Conservation (phyloP, 2,888 invertebrate genomes). For the Plagiodera versicolora region DNA sequence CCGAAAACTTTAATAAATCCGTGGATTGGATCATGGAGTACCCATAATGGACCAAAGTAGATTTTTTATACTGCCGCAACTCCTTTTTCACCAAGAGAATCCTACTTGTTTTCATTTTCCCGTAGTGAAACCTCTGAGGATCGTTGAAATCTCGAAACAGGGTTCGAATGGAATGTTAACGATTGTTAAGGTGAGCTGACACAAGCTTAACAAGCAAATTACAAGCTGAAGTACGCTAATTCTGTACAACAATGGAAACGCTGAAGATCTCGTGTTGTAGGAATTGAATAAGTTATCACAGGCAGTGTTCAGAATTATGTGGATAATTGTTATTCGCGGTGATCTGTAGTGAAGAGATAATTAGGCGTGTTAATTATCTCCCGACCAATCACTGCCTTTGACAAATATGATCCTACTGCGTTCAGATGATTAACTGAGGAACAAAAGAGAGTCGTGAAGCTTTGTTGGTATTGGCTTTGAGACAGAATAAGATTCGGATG, state of each 20-base stretch:
- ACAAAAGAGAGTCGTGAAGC: too few species aligned
- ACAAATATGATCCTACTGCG: not conserved
- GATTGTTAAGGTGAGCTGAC: not conserved
- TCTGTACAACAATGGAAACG: conserved; percentile 23
- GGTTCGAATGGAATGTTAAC: not conserved
- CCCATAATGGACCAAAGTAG: too few species aligned
- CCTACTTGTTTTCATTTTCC: not conserved
- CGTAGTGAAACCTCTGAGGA: not conserved
- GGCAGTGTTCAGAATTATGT: conserved; percentile 26
- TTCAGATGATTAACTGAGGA: not conserved
- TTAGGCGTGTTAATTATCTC: not conserved
- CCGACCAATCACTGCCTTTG: not conserved
- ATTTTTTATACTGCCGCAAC: too few species aligned
- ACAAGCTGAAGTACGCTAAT: conserved; percentile 18
- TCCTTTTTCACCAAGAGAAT: not conserved
- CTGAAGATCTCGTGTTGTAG: conserved; percentile 15
- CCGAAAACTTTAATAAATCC: not conserved
- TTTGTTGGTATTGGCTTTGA: too few species aligned
- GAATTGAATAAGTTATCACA: conserved; percentile 31
- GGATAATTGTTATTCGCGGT: conserved; percentile 21
- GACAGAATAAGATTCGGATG: too few species aligned
- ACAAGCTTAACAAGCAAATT: conserved; percentile 18
- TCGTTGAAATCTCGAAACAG: not conserved
- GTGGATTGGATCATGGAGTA: not conserved
- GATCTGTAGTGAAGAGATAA: conserved; percentile 2